A percentile compares a stretch with the other conserved stretches of the same genome.
Conservation (phyloP, 2,113 vertebrate genomes). For the Gallinago jamesoni region DNA sequence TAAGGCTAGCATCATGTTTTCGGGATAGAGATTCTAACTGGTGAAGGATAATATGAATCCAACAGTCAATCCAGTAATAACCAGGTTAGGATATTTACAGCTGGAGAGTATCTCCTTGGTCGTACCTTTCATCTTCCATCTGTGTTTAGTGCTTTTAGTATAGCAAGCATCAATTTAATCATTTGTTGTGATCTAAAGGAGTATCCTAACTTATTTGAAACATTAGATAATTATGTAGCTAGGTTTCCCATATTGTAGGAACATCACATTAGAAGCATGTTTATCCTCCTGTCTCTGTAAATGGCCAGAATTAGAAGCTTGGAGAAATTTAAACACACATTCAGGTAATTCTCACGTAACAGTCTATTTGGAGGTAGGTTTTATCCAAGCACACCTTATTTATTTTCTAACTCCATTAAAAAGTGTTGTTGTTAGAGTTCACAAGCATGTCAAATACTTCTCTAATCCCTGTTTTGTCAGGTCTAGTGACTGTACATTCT, state of each 20-base stretch:
- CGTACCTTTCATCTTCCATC: neutral
- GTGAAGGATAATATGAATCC: neutral
- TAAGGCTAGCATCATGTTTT: neutral
- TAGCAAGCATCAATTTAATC: neutral
- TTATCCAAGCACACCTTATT: neutral
- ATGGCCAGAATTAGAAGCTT: neutral
- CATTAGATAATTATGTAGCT: neutral
- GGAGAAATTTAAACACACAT: neutral
- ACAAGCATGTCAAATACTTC: neutral
- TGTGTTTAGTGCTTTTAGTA: neutral
- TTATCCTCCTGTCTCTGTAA: neutral
- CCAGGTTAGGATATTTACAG: neutral
- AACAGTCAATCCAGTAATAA: neutral
- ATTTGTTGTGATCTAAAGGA: neutral
- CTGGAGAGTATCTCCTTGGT: neutral
- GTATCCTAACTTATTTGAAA: neutral
- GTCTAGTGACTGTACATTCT: neutral
- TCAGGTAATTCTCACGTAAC: neutral
- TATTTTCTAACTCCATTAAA: neutral
- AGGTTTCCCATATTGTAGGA: neutral
- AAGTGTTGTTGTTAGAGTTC: neutral
- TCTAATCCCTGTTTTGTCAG: neutral
- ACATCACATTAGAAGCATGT: neutral
- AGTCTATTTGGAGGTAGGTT: neutral
- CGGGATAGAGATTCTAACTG: neutral